Evolutionary conservation across 1,140 invertebrate genomes (phyloP).

Genomic region (Prorops nasuta): DNA sequence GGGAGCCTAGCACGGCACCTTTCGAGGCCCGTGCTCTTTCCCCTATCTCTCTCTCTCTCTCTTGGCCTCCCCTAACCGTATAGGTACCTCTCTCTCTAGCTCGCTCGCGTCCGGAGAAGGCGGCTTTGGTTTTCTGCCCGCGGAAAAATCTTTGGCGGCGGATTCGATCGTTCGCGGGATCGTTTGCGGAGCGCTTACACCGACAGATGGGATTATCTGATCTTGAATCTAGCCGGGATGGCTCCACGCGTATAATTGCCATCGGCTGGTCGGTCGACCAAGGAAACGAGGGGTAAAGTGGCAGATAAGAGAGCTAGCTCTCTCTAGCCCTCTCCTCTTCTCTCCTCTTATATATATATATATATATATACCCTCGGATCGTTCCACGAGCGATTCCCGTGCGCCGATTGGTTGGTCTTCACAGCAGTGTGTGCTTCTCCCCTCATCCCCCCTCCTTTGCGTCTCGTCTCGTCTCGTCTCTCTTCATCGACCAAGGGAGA

Average conservation of each 20-base stretch:
- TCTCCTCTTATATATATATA: no score
- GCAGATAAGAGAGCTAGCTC: conserved; percentile 21
- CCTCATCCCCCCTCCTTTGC: conserved; percentile 8
- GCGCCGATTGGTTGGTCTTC: conserved; percentile 12
- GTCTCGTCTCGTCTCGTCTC: conserved; percentile 17
- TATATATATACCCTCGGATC: no score
- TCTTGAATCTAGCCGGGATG: conserved; percentile 50
- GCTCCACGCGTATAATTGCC: conserved; percentile 51
- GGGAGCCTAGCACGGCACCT: no score
- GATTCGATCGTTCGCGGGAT: conserved; percentile 43
- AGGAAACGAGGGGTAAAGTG: conserved; percentile 16
- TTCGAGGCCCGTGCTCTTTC: no score
- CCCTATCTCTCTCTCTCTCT: no score
- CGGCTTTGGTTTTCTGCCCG: conserved; percentile 11
- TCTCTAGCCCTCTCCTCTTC: conserved; percentile 3
- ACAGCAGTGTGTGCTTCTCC: conserved; percentile 18
- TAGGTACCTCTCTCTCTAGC: no score
- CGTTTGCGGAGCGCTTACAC: conserved; percentile 45
- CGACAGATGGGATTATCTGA: conserved; percentile 53
- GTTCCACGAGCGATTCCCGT: neutral
- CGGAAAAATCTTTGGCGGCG: conserved; percentile 26
- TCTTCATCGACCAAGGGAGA: conserved; percentile 22
- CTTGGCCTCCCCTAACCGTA: no score
- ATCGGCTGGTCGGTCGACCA: conserved; percentile 19
- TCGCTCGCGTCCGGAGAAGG: conserved; percentile 1